These are phyloP conservation scores for Oncopodura yosiiana DNA, from an alignment of 1,140 invertebrate genomes.

Conservation along the genomic window DNA sequence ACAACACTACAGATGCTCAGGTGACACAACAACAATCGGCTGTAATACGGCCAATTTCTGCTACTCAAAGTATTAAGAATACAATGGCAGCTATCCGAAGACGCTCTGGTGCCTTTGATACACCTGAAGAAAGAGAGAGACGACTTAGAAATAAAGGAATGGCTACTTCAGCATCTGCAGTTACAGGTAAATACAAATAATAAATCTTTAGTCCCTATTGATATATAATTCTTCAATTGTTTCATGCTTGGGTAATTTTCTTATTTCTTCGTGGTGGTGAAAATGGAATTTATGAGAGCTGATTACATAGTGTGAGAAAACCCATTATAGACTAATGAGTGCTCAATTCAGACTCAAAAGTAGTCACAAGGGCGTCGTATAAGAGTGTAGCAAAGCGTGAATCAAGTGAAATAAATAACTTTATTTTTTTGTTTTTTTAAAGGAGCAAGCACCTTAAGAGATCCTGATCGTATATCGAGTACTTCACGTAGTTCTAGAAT, in stretches of 20 bases:
- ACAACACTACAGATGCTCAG: slow-evolving; percentile 25
- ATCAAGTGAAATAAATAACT: no score
- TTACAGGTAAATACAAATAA: slow-evolving; percentile 4
- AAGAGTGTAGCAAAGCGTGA: no score
- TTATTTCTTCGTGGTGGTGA: not conserved
- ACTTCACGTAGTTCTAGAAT: slow-evolving; percentile 38
- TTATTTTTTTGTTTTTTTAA: not conserved
- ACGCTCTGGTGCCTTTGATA: slow-evolving; percentile 34
- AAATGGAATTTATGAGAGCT: not conserved
- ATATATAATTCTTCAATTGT: no score
- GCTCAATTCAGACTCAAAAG: not conserved
- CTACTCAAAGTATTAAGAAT: slow-evolving; percentile 31
- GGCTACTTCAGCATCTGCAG: not conserved
- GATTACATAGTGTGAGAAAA: not conserved
- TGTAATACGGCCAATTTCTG: slow-evolving; percentile 32
- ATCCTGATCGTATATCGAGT: slow-evolving; percentile 21
- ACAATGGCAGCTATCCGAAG: slow-evolving; percentile 32
- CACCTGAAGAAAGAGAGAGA: slow-evolving; percentile 29
- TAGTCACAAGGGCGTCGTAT: no score
- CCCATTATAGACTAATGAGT: not conserved
- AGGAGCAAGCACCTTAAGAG: slow-evolving; percentile 20
- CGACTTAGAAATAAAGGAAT: slow-evolving; percentile 23
- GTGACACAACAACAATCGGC: slow-evolving; percentile 21
- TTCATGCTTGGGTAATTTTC: no score
- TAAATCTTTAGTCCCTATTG: no score